Evolutionary conservation across 2,888 invertebrate genomes (phyloP), one percentile per base, ranked within the genome.

Genomic region (Eristalis arbustorum): DNA sequence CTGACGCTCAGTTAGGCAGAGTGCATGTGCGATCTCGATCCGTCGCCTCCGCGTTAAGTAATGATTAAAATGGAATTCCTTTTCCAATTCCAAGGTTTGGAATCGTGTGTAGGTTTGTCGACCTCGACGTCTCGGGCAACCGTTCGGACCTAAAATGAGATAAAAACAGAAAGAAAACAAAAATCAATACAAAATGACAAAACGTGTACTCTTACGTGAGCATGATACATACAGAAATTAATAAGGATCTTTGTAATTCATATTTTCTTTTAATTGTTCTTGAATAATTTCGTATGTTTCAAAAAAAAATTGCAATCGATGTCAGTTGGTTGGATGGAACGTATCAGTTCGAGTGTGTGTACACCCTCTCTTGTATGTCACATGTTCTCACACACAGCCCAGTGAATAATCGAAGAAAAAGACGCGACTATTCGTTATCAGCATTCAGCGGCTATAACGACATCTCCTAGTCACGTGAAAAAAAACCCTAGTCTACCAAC

Each of bases 51-150:
- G 95, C 90, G 98, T 98, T 93, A 99, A 95, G 94, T 99, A 99
- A 92, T 98, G 98, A 94, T 98, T 99, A 94, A 98, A 98, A 93
- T 98, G 98, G 94, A 99, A 99, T 94, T 99, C 99, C 94, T 98
- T 98, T 93, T 99, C 99, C 93, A 99, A 95, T 93, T 99, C 98
- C 94, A 98, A 94, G 28, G 99, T 99, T 94, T 99, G 99, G 95
- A 98, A 98, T 91, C 98, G 96, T 89, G 98, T 99, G 95, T 99
- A 99, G 22, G 99, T 99, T 94, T 99, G 98, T 90, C 99, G 95
- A 87, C 98, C 98, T 91, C 98, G 95, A 92, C 98, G 96, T 91
- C 98, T 95, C 88, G 98, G 98, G 93, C 98, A 98, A 87, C 98
- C 98, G 92, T 98, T 98, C 78, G 98, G 98, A 93, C 98, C 98